Evolutionary conservation across 2,797 vertebrate species (phyloP), one percentile per base, ranked within the genome.

Genomic region (Channallabes apus): DNA sequence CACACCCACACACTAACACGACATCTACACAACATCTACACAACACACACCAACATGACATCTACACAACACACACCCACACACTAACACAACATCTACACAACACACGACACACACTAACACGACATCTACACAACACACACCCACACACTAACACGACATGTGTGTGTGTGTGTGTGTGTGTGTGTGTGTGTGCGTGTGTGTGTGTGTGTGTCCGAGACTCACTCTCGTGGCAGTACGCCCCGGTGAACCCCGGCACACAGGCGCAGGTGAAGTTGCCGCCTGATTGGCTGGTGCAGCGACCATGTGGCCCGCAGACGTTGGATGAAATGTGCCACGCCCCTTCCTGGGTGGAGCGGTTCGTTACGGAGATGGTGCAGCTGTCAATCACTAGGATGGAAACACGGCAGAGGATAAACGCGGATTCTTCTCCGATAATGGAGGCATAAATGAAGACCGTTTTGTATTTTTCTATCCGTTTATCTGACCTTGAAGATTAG

Each of bases 191-290:
- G 12, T 64, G 79, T 58, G 71, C 27, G 62, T 41, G 54, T 35
- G 58, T 6, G 29, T 29, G 22, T 65, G 6, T 64, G 17, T 59
- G 12, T 41, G 20, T 46, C 15, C 22, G 38, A 80, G 56, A 91
- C 98, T 97, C 95, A 99, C 98, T 99, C 94, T 99, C 97, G 2
- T 99, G 98, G 92, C 98, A 99, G 92, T 99, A 98, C 81, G 91
- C 92, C 84, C 98, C 98, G 2, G 97, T 98, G 92, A 99, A 99
- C 81, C 98, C 98, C 18, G 94, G 94, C 54, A 98, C 95, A 61
- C 98, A 99, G 84, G 96, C 92, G 87, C 98, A 99, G 89, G 97
- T 98, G 91, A 98, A 99, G 93, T 98, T 98, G 77, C 97, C 97
- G 15, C 95, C 96, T 0, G 97, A 96, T 82, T 95, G 96, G 90